Percentiles rank a stretch among this genome's conserved stretches.
Conservation (phyloP, 2,888 invertebrate species). For the Trissolcus brochymenae region DNA sequence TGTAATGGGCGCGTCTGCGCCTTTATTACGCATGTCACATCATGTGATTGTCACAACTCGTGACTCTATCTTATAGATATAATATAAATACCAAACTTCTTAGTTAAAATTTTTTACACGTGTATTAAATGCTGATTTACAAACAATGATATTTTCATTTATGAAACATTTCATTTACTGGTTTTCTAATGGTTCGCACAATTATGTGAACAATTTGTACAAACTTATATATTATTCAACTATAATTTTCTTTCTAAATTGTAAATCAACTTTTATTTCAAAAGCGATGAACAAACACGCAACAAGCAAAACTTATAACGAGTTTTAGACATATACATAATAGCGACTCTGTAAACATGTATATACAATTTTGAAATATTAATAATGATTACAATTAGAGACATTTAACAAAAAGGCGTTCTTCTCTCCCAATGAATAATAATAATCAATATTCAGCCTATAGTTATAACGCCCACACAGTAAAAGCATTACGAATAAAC, state of each 20-base stretch:
- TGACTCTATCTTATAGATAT: too few species aligned
- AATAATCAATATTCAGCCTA: constrained; percentile 65
- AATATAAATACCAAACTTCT: too few species aligned
- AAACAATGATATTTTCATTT: background rate
- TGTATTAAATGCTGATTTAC: too few species aligned
- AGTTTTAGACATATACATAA: constrained; percentile 59
- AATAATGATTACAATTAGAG: background rate
- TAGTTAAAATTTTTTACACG: too few species aligned
- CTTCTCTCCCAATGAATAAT: constrained; percentile 55
- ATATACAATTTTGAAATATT: constrained; percentile 10
- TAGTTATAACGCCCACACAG: constrained; percentile 62
- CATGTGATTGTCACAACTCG: too few species aligned
- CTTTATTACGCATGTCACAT: too few species aligned
- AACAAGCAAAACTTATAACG: constrained; percentile 50
- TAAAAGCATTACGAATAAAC: constrained; percentile 66
- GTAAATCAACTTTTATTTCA: background rate
- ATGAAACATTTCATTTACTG: background rate
- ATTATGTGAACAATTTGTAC: constrained; percentile 8
- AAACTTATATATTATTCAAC: background rate
- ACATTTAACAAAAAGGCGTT: constrained; percentile 14
- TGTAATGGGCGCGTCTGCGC: too few species aligned
- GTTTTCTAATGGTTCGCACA: too few species aligned
- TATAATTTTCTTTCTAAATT: background rate
- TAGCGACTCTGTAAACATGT: constrained; percentile 14
- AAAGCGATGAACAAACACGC: constrained; percentile 45